A percentile compares a stretch with the other conserved stretches of the same genome.
phyloP scores from a whole-genome alignment of 92 coral and sea anemone species.

The Parazoanthus darwini region DNA sequence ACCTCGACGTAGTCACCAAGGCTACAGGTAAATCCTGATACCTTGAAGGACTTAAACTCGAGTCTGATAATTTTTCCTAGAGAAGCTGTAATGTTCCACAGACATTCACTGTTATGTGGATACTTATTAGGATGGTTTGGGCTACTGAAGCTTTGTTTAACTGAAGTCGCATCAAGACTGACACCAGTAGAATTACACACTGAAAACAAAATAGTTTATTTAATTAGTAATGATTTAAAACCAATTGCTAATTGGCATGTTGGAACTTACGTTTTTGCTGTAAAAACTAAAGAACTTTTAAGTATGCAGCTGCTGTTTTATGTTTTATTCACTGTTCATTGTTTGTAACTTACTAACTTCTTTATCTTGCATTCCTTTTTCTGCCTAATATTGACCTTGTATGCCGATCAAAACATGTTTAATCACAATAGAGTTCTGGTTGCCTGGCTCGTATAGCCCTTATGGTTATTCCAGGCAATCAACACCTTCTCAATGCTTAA shows the following conservation, averaged over 20 bases:
- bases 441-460: no score
- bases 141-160: background rate
- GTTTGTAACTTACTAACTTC: no score
- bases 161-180: slow-evolving; percentile 18
- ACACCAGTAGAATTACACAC: slow-evolving; percentile 29
- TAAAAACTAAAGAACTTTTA: no score
- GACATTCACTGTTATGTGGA: background rate
- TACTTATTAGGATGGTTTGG: slow-evolving; percentile 16
- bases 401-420: no score
- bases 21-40: background rate
- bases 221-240: no score
- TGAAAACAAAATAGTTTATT: background rate
- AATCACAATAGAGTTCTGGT: no score
- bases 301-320: no score
- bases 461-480: no score
- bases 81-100: slow-evolving; percentile 38
- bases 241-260: background rate
- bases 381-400: no score
- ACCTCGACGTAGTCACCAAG: slow-evolving; percentile 25
- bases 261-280: background rate
- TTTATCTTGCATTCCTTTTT: no score
- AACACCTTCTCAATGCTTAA: no score
- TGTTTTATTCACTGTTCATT: no score
- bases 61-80: slow-evolving; percentile 23
- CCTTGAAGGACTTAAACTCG: background rate